Base-by-base conservation (phyloP, 2,888 invertebrate genomes). In the Matsumyia berberina region DNA sequence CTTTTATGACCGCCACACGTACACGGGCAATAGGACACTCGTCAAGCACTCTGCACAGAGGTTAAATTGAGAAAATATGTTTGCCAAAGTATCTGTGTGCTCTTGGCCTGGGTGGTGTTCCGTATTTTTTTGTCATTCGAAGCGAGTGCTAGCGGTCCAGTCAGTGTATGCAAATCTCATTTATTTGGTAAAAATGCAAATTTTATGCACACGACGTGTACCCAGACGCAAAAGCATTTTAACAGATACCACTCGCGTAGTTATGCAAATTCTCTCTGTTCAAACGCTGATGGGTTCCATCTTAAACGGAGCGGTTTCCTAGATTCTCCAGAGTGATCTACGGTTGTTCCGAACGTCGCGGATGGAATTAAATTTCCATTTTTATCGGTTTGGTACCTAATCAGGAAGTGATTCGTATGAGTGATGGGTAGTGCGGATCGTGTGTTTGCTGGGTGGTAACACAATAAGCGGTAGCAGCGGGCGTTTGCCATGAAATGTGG, bases 391-490 rank as follows among this genome's bases (percentile, higher is more conserved):
- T 74, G 51, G 85, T 85, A 76, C 46, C 80, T 85, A 80, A 80
- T 80, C 85, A 85, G 85, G 85, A 85, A 85, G 85, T 80, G 70
- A 85, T 80, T 85, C 85, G 85, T 80, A 85, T 85, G 85, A 85
- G 80, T 70, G 85, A 85, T 85, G 85, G 74, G 70, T 80, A 74
- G 72, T 76, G 42, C 80, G 73, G 62, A 74, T 70, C 19, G 79
- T 35, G 17, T 4, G 7, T 55, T 31, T 55, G 17, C 8, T 58
- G 55, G 9, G n/a, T 29, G 9, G 17, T 19, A 4, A 3, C 12
- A 11, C 1, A 39, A 29, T 33, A 33, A 39, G 12, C 2, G 15
- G 7, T 35, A 17, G 11, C 15, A 5, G n/a, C 33, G 53, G 15
- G 6, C n/a, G 39, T 37, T 19, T 0, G 3, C 7, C n/a, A 24